Percentiles rank a stretch among this genome's conserved stretches.
Conservation (phyloP, 2,888 invertebrate genomes). For the Heliconius cydno region DNA sequence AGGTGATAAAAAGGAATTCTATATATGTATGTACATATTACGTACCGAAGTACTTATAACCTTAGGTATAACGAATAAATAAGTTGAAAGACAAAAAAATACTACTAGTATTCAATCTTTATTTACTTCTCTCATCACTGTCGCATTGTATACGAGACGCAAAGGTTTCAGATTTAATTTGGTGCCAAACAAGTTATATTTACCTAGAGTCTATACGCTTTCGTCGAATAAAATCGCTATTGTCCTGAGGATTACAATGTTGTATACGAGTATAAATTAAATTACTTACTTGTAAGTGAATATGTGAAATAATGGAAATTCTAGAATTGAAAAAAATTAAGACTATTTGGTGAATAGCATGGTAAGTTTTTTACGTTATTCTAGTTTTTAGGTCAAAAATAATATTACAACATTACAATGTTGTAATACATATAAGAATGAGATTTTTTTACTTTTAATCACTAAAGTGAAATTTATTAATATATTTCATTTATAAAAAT, state of each 20-base stretch:
- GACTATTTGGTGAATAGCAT: not conserved
- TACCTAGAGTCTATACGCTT: constrained; percentile 3
- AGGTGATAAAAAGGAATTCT: too few species aligned
- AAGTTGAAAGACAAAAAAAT: not conserved
- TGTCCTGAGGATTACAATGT: not conserved
- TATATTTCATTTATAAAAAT: too few species aligned
- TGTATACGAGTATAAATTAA: not conserved
- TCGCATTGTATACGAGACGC: not conserved
- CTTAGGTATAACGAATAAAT: not conserved
- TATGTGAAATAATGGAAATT: not conserved
- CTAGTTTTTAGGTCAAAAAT: too few species aligned
- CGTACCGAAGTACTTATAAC: too few species aligned
- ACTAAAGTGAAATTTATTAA: not conserved
- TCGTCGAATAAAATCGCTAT: constrained; percentile 7
- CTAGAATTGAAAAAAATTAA: not conserved
- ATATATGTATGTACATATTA: too few species aligned
- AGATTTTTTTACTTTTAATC: not conserved
- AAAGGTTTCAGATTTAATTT: constrained; percentile 23
- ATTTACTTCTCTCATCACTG: not conserved
- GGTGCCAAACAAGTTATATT: constrained; percentile 10
- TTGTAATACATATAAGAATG: too few species aligned
- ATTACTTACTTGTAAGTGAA: not conserved
- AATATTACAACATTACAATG: too few species aligned
- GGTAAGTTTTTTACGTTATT: too few species aligned
- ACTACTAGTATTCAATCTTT: not conserved